Conservation (phyloP, 2,888 invertebrate species). For the Ditula angustiorana region DNA sequence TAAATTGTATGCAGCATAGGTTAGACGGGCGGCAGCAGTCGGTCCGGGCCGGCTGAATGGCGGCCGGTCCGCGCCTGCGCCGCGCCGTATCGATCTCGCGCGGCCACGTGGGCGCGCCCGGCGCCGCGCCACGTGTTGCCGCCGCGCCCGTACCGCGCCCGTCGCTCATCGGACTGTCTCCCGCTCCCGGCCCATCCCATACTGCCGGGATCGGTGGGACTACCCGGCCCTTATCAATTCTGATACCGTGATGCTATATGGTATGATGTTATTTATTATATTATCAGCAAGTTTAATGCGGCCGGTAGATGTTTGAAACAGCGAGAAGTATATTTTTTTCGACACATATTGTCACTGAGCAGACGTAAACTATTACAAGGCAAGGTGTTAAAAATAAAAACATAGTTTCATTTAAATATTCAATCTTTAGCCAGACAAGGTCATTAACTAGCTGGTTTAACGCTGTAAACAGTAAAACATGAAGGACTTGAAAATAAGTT, state of each 20-base stretch:
- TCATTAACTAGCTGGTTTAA: too few species aligned
- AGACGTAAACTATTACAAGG: too few species aligned
- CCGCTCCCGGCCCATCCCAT: slow-evolving; percentile 35
- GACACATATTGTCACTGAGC: too few species aligned
- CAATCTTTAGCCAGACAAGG: too few species aligned
- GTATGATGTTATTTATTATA: background rate
- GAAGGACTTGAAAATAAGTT: too few species aligned
- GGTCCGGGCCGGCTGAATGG: slow-evolving; percentile 31
- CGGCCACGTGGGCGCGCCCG: slow-evolving; percentile 41
- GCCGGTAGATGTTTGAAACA: background rate
- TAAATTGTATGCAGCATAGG: background rate
- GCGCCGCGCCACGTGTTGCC: slow-evolving; percentile 40
- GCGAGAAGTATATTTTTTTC: background rate
- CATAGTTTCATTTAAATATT: too few species aligned
- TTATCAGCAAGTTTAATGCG: background rate
- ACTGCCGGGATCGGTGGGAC: background rate
- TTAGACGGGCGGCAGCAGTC: slow-evolving; percentile 9
- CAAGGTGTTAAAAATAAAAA: too few species aligned
- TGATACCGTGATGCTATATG: background rate
- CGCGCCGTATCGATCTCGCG: slow-evolving; percentile 29
- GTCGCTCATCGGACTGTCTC: slow-evolving; percentile 45
- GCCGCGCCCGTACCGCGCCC: slow-evolving; percentile 43
- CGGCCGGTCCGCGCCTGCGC: slow-evolving; percentile 38
- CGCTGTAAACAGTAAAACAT: too few species aligned
- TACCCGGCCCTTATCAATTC: slow-evolving; percentile 12